Conservation (phyloP, 2,888 invertebrate species). For the Drosophila paracracens region DNA sequence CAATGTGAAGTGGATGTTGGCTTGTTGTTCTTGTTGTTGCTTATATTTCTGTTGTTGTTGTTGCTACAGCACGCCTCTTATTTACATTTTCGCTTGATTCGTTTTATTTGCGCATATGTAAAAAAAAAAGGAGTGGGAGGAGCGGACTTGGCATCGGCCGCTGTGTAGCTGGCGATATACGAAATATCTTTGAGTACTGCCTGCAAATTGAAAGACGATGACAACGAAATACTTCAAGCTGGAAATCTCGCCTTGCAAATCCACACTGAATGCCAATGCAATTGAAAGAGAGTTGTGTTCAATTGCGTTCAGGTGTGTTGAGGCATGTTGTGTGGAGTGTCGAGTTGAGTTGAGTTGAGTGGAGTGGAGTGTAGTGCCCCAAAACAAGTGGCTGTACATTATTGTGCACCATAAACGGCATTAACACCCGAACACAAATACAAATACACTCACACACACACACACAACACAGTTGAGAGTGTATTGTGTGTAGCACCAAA, state of each 20-base stretch:
- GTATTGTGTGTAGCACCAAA: constrained; percentile 21
- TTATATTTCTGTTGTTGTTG: neutral
- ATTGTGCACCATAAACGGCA: constrained; percentile 59
- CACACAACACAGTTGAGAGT: neutral
- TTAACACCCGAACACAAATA: constrained; percentile 19
- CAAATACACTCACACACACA: constrained; percentile 4
- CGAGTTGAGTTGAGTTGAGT: constrained; percentile 14
- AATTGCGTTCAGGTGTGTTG: constrained; percentile 19
- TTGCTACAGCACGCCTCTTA: constrained; percentile 60
- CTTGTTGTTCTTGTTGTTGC: constrained; percentile 11
- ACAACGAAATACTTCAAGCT: constrained; percentile 60
- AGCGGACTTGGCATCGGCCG: neutral
- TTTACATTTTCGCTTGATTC: constrained; percentile 81
- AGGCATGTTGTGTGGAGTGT: neutral
- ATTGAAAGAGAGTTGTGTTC: constrained; percentile 43
- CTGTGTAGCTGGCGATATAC: constrained; percentile 22
- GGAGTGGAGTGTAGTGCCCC: constrained; percentile 20
- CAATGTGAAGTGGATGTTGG: constrained; percentile 57
- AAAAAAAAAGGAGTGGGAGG: neutral
- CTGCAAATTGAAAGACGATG: constrained; percentile 72
- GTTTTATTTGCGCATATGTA: constrained; percentile 74
- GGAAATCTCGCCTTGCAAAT: constrained; percentile 53
- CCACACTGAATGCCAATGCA: constrained; percentile 51
- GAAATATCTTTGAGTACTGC: constrained; percentile 42
- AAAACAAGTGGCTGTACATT: constrained; percentile 49